Evolutionary conservation across 2,113 vertebrate genomes (phyloP).

Genomic region (Mustelus asterias): DNA sequence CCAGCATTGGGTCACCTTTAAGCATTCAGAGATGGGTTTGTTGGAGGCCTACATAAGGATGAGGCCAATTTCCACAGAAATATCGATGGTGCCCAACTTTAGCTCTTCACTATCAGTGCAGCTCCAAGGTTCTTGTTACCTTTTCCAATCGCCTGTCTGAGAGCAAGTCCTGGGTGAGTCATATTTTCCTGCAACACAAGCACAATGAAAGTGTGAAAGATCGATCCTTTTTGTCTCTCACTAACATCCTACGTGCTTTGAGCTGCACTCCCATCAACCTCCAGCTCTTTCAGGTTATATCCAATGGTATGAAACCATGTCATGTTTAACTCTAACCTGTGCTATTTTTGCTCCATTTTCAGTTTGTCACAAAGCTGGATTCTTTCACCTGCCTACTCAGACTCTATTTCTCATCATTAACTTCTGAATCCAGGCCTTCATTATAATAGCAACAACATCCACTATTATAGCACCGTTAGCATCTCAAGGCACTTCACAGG

Average conservation of each 20-base stretch:
- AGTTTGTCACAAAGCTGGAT: not conserved
- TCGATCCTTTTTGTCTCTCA: not conserved
- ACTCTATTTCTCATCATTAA: not conserved
- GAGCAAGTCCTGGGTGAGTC: not conserved
- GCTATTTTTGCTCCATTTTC: not conserved
- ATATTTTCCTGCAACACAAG: not conserved
- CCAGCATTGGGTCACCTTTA: not conserved
- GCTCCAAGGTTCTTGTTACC: not conserved
- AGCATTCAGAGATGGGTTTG: not conserved
- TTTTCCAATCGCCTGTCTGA: not conserved
- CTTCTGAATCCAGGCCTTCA: not conserved
- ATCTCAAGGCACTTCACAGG: no score
- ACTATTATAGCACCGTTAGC: not conserved
- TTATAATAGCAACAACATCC: not conserved
- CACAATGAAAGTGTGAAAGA: not conserved
- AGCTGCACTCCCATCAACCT: not conserved
- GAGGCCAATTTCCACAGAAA: not conserved
- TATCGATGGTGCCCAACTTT: not conserved
- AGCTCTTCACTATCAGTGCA: not conserved
- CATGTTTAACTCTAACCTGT: not conserved
- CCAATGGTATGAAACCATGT: not conserved
- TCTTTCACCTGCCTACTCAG: not conserved
- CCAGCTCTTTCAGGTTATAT: not conserved
- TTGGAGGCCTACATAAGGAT: not conserved
- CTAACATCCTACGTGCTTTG: not conserved